Evolutionary conservation across 2,888 invertebrate species (phyloP).

Genomic region (Mesorhabditis belari): DNA sequence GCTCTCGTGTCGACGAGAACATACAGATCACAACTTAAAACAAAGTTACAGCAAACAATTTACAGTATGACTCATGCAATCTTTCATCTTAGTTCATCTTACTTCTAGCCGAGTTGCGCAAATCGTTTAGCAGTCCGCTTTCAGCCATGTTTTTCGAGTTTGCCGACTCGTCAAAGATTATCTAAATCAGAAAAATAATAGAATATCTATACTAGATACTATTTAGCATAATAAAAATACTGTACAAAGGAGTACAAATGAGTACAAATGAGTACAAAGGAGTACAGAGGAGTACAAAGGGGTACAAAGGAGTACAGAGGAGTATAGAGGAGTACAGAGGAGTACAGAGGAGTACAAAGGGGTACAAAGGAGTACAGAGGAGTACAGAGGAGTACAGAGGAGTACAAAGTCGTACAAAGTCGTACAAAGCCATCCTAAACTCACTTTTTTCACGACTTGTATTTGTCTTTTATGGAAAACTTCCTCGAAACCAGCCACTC

Average conservation of each 20-base stretch:
- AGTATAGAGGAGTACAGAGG: too few relatives aligned
- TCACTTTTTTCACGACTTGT: conserved; percentile 33
- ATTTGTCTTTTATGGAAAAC: conserved; percentile 43
- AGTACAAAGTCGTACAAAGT: neutral
- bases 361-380: neutral
- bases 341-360: too few relatives aligned
- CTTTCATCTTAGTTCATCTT: neutral
- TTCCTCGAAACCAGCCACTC: conserved; percentile 45
- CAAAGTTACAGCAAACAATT: conserved; percentile 1
- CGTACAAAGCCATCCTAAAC: neutral
- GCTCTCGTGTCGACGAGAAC: conserved; percentile 48
- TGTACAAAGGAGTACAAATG: too few relatives aligned
- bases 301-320: neutral
- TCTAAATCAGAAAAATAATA: too few relatives aligned
- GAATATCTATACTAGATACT: too few relatives aligned
- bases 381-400: neutral
- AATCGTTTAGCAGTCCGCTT: conserved; percentile 41
- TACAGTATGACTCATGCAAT: conserved; percentile 1
- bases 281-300: neutral
- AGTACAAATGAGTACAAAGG: too few relatives aligned
- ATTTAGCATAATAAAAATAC: neutral
- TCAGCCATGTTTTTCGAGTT: conserved; percentile 35
- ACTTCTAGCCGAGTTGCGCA: conserved; percentile 42
- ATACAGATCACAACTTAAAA: conserved; percentile 46
- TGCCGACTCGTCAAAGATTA: conserved; percentile 46